Conservation (phyloP, 1,140 invertebrate genomes). For the Ylistrum balloti region DNA sequence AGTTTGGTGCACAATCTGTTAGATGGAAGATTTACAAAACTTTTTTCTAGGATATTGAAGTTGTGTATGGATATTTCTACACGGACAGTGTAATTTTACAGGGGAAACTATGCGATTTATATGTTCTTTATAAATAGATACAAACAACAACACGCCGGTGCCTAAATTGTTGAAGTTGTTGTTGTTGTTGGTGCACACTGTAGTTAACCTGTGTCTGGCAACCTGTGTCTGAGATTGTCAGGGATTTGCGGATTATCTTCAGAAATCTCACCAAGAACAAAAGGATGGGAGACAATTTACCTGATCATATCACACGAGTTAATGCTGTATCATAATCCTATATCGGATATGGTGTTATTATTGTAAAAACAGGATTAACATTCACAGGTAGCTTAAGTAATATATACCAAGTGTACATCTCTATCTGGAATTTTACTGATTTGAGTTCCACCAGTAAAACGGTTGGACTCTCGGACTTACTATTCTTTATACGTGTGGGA, state of each 20-base stretch:
- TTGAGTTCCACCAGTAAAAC: not conserved
- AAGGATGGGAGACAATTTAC: not conserved
- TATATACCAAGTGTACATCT: not conserved
- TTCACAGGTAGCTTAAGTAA: not conserved
- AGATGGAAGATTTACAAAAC: not conserved
- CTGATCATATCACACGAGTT: not conserved
- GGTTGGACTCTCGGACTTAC: not conserved
- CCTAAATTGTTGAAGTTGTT: not conserved
- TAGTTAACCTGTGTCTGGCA: not conserved
- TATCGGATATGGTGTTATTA: not conserved
- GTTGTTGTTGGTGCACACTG: not conserved
- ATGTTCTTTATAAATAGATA: conserved; percentile 29
- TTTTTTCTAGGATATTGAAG: not conserved
- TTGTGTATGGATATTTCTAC: not conserved
- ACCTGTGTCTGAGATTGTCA: not conserved
- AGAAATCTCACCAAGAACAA: not conserved
- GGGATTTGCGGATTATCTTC: not conserved
- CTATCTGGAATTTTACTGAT: not conserved
- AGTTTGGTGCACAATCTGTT: not conserved
- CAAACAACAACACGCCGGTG: not conserved
- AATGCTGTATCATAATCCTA: not conserved
- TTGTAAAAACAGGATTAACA: conserved; percentile 11
- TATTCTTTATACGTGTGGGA: not conserved
- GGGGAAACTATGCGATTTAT: not conserved
- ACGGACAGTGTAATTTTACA: not conserved